These are phyloP conservation scores for Plagiodera versicolora DNA, from an alignment of 2,888 invertebrate species.

Conservation along the genomic window DNA sequence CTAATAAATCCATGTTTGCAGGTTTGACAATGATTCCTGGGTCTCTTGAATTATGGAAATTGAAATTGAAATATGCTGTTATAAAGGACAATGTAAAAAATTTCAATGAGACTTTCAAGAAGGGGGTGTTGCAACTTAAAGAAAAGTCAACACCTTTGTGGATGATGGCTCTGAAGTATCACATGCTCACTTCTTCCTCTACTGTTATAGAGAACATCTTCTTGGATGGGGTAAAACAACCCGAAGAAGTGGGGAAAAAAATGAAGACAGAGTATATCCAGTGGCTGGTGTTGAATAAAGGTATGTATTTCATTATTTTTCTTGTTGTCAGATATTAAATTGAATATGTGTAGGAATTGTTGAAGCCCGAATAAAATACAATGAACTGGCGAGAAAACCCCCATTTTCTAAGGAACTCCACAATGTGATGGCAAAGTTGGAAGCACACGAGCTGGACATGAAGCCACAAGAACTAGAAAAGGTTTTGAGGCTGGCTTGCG, in stretches of 20 bases:
- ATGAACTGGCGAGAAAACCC: constrained; percentile 54
- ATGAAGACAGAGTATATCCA: constrained; percentile 66
- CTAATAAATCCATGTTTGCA: constrained; percentile 12
- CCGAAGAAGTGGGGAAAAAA: constrained; percentile 56
- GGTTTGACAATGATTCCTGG: constrained; percentile 55
- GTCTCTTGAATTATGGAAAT: constrained; percentile 59
- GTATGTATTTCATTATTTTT: constrained; percentile 38
- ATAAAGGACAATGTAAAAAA: constrained; percentile 52
- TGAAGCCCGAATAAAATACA: constrained; percentile 65
- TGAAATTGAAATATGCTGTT: constrained; percentile 56
- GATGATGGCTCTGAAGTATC: constrained; percentile 52
- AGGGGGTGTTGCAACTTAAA: constrained; percentile 50
- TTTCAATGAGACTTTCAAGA: constrained; percentile 40
- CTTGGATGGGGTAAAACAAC: constrained; percentile 56
- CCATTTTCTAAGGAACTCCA: constrained; percentile 48
- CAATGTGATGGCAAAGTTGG: constrained; percentile 56
- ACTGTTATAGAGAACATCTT: constrained; percentile 53
- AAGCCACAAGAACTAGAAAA: constrained; percentile 60
- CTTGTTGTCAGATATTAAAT: neutral
- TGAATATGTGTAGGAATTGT: constrained; percentile 37
- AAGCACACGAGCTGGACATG: constrained; percentile 56
- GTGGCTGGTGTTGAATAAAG: constrained; percentile 55
- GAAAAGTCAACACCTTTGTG: constrained; percentile 55
- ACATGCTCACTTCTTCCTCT: constrained; percentile 47
- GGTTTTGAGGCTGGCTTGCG: constrained; percentile 64